Conservation (phyloP, 2,113 vertebrate species). For the Mionectes macconnelli region DNA sequence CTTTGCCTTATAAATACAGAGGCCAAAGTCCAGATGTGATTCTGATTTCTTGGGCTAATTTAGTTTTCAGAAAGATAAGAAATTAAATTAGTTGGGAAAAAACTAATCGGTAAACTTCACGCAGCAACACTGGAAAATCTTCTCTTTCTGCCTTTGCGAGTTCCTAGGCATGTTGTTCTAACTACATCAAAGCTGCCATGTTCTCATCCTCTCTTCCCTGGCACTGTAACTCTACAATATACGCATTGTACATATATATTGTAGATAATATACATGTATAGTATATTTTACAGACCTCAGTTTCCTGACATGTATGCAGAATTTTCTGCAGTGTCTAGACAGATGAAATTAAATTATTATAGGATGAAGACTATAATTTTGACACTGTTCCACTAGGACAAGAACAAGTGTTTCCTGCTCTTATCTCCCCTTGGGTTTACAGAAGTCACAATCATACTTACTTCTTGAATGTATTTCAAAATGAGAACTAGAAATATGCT, state of each 20-base stretch:
- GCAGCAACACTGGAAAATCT: neutral
- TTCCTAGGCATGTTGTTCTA: neutral
- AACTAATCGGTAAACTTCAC: neutral
- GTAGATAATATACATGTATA: too few species aligned
- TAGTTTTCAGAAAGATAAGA: neutral
- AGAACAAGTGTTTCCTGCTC: neutral
- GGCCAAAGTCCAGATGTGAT: neutral
- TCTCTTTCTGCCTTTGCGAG: neutral
- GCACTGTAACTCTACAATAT: neutral
- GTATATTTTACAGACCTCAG: neutral
- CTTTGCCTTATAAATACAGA: neutral
- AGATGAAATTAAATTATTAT: neutral
- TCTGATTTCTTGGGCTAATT: neutral
- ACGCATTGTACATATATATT: too few species aligned
- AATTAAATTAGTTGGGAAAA: neutral
- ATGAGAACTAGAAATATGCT: neutral
- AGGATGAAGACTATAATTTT: neutral
- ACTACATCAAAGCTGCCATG: neutral
- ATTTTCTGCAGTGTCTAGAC: neutral
- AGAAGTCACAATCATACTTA: neutral
- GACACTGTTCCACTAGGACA: neutral
- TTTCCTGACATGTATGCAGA: neutral
- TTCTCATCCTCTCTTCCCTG: neutral
- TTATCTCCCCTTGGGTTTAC: neutral
- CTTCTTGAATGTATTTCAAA: neutral